Base-by-base conservation (phyloP, 2,888 invertebrate genomes). In the Lasioglossum malachurum region DNA sequence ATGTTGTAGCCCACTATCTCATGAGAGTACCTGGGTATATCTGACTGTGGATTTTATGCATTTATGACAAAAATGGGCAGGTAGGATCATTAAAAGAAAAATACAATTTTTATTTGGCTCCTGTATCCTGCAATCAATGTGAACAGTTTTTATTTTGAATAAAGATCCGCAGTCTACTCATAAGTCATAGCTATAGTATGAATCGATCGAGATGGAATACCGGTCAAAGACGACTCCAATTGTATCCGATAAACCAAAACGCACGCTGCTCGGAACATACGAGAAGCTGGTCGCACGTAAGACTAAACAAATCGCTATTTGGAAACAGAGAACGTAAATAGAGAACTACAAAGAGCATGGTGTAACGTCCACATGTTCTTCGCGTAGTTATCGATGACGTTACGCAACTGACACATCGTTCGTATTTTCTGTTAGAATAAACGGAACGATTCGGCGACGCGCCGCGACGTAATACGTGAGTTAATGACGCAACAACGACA, bases 381-480 rank as follows among this genome's bases (percentile, higher is more conserved):
- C 73, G 53, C 72, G 4, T 19, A 27, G 57, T 86, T 87, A 89
- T 89, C 89, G 46, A 38, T 78, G 78, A 74, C 78, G 78, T 90
- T 91, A 87, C 88, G 86, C 90, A 90, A 91, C 64, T 82, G 69
- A 46, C 64, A 27, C 71, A 84, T 90, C 82, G 67, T 78, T 73
- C n/a, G 19, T 12, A 80, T 86, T 82, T 74, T 79, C 44, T 44
- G 44, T 10, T 23, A 23, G 38, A 77, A 44, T 27, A 12, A 31
- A n/a, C 12, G n/a, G 4, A 4, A 10, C n/a, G 75, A 64, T 46
- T 67, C 44, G 60, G 12, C 16, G 67, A 64, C 44, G 27, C 67
- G 64, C 46, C 46, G 46, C 73, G 31, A 35, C 38, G 35, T 71
- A 78, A 16, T 35, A 75, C 57, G 49, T 57, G 41, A 80, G 75